Conservation (phyloP, 2,888 invertebrate genomes). For the Cosmorhoe ocellata region DNA sequence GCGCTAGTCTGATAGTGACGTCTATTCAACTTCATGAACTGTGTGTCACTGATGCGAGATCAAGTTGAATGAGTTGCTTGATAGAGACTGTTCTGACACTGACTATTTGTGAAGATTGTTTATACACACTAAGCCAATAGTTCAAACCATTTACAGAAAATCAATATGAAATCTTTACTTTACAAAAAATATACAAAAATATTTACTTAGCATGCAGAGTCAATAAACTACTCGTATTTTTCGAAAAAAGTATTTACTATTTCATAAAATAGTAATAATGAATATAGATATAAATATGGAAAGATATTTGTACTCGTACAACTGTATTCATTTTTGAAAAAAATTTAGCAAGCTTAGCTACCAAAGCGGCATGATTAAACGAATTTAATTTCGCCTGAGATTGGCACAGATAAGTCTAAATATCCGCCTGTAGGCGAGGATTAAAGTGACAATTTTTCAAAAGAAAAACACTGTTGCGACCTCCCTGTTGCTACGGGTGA, state of each 20-base stretch:
- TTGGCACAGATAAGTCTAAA: conserved; percentile 3
- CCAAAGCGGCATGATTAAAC: background rate
- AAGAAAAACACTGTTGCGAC: background rate
- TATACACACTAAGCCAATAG: too few relatives aligned
- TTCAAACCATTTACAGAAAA: too few relatives aligned
- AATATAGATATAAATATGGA: too few relatives aligned
- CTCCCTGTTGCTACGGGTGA: background rate
- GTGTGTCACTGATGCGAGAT: background rate
- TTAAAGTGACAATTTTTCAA: conserved; percentile 1
- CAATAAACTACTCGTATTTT: too few relatives aligned
- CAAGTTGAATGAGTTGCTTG: background rate
- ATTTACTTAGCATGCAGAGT: too few relatives aligned
- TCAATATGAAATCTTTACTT: too few relatives aligned
- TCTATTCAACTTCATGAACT: conserved; percentile 5
- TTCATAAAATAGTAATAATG: too few relatives aligned
- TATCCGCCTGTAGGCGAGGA: background rate
- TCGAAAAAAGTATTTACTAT: too few relatives aligned
- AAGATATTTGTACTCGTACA: too few relatives aligned
- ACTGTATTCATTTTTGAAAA: background rate
- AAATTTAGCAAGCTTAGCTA: background rate
- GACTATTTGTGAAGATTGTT: too few relatives aligned
- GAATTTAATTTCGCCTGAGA: conserved; percentile 8
- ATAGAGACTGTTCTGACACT: too few relatives aligned
- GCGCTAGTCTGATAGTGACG: conserved; percentile 14
- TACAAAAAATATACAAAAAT: too few relatives aligned